A percentile compares a stretch with the other conserved stretches of the same genome.
These are phyloP conservation scores for Pollimyrus isidori DNA, from an alignment of 2,113 vertebrate species.

Conservation along the genomic window DNA sequence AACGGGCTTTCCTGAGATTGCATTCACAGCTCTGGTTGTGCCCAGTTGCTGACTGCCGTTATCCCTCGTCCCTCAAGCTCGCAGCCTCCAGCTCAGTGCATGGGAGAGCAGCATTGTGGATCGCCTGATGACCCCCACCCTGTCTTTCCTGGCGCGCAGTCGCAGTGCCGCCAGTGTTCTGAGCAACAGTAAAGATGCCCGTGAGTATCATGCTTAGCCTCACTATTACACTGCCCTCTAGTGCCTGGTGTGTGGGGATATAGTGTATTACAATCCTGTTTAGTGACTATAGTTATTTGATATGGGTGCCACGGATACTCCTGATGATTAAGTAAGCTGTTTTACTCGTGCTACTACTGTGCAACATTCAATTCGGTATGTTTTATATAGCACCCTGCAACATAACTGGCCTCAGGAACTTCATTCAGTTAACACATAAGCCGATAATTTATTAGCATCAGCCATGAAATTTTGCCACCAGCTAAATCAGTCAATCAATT, in stretches of 20 bases:
- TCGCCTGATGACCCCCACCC: slow-evolving; percentile 90
- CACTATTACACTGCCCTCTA: neutral
- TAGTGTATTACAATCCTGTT: neutral
- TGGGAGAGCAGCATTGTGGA: slow-evolving; percentile 98
- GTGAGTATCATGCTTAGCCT: slow-evolving; percentile 58
- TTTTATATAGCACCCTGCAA: neutral
- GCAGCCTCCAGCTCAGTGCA: slow-evolving; percentile 76
- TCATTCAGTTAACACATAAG: neutral
- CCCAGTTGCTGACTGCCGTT: neutral
- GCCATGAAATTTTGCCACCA: neutral
- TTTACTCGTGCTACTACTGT: neutral
- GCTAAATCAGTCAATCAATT: neutral
- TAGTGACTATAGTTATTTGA: neutral
- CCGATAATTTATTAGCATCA: neutral
- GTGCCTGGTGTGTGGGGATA: neutral
- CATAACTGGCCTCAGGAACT: neutral
- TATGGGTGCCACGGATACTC: neutral
- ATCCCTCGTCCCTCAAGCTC: slow-evolving; percentile 55
- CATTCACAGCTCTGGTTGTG: neutral
- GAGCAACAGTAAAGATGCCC: slow-evolving; percentile 71
- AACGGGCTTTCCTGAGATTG: neutral
- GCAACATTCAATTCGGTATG: neutral
- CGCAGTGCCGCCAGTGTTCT: slow-evolving; percentile 87
- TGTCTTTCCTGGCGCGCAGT: slow-evolving; percentile 91
- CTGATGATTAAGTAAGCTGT: neutral